A percentile compares a stretch with the other conserved stretches of the same genome.
phyloP scores from a whole-genome alignment of 1,140 invertebrate genomes.

The Pogonomyrmex californicus region DNA sequence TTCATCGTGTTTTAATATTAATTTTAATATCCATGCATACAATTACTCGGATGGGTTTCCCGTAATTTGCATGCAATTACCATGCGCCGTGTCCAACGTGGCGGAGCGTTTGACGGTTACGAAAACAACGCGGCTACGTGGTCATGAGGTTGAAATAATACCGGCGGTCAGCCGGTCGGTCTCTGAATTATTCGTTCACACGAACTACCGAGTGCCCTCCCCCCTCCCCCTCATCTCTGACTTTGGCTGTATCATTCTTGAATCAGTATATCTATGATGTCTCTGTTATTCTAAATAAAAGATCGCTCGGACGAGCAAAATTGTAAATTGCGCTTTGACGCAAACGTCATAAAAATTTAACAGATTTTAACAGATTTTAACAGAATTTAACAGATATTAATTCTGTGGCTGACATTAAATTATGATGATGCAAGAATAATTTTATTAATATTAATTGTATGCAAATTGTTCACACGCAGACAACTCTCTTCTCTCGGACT shows the following conservation, averaged over 20 bases:
- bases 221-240: neutral
- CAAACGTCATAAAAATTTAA: neutral
- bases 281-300: neutral
- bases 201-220: neutral
- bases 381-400: neutral
- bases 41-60: conserved; percentile 56
- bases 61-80: conserved; percentile 63
- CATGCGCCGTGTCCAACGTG: conserved; percentile 36
- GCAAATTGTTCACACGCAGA: neutral
- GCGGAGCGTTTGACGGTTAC: conserved; percentile 53
- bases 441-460: neutral
- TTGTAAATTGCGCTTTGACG: neutral
- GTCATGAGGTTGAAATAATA: conserved; percentile 50
- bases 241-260: neutral
- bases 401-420: neutral
- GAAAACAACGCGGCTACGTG: conserved; percentile 39
- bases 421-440: neutral
- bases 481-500: neutral
- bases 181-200: conserved; percentile 22
- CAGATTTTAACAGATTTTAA: too few species aligned
- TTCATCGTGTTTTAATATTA: conserved; percentile 63
- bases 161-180: conserved; percentile 27
- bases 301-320: neutral
- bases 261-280: neutral
- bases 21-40: conserved; percentile 64